Base-by-base conservation (phyloP, 2,888 invertebrate genomes). In the Linnaemya tessellans region DNA sequence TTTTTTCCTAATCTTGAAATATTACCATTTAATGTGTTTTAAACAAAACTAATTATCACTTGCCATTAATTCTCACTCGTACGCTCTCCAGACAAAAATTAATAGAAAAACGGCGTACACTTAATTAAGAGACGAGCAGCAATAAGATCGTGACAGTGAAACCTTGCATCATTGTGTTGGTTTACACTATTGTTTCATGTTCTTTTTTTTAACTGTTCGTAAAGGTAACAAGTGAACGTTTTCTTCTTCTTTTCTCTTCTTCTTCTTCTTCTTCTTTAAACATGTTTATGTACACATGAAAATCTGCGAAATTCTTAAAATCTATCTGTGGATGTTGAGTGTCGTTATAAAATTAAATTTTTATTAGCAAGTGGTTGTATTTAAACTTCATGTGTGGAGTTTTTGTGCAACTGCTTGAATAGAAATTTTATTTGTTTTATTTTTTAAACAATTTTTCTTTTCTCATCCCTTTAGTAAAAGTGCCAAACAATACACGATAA, bases 341-440 rank as follows among this genome's bases (percentile, higher is more conserved):
- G 35, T 49, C 46, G 22, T 38, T 58, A 58, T 58, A 13, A 49
- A 67, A 22, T 67, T 68, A 49, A 15, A 62, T 10, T 5, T 13
- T 38, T 43, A 46, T 18, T 10, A n/a, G 22, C 7, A 18, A 74
- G 13, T 10, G 11, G 18, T 38, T 20, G 64, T 65, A 30, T n/a
- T 1, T 11, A 35, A n/a, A 13, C 8, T 62, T 3, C 4, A 3
- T 18, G 15, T 67, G 3, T n/a, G 18, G 30, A n/a, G n/a, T n/a
- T 25, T 49, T 41, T 22, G 8, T 49, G n/a, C 22, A 11, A 60
- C 5, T 18, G n/a, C 20, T n/a, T 65, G n/a, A 58, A 62, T 71
- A 51, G 64, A 43, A 70, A 62, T 81, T 70, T 75, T 22, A 25
- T 68, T 81, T 81, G 30, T 62, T 68, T 49, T 18, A 2, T 35